These are phyloP conservation scores for Pyrgilauda ruficollis DNA, from an alignment of 2,113 vertebrate genomes.

Conservation along the genomic window DNA sequence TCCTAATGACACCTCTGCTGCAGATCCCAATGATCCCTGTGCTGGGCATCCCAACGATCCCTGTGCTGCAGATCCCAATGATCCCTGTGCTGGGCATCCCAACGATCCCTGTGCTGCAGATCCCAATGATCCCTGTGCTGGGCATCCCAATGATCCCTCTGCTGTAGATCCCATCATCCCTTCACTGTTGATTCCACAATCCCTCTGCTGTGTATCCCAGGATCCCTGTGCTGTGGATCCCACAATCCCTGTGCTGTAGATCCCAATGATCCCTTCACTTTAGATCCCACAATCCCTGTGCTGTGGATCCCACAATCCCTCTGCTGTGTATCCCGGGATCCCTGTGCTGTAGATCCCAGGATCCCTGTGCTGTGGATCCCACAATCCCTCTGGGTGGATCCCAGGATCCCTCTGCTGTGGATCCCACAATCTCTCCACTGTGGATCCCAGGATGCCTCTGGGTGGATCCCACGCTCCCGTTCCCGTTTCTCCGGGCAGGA, in stretches of 20 bases:
- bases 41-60: accelerated
- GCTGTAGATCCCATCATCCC: neutral
- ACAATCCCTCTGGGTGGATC: accelerated
- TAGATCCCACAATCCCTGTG: too few species aligned
- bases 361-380: too few species aligned
- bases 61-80: accelerated
- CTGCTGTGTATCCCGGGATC: too few species aligned
- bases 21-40: neutral
- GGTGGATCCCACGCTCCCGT: neutral
- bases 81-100: accelerated
- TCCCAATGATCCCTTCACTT: accelerated
- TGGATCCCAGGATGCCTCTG: accelerated
- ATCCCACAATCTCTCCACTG: accelerated
- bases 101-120: accelerated
- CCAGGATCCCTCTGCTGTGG: neutral
- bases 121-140: too few species aligned
- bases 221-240: too few species aligned
- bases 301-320: too few species aligned
- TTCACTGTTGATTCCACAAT: too few species aligned
- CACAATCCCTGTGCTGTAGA: too few species aligned
- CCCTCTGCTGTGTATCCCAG: too few species aligned
- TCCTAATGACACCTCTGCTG: accelerated
- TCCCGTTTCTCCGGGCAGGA: accelerated
- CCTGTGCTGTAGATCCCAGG: accelerated
- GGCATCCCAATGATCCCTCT: too few species aligned